A percentile compares a stretch with the other conserved stretches of the same genome.
These are phyloP conservation scores for Selene dorsalis DNA, from an alignment of 2,797 vertebrate genomes.

Conservation along the genomic window DNA sequence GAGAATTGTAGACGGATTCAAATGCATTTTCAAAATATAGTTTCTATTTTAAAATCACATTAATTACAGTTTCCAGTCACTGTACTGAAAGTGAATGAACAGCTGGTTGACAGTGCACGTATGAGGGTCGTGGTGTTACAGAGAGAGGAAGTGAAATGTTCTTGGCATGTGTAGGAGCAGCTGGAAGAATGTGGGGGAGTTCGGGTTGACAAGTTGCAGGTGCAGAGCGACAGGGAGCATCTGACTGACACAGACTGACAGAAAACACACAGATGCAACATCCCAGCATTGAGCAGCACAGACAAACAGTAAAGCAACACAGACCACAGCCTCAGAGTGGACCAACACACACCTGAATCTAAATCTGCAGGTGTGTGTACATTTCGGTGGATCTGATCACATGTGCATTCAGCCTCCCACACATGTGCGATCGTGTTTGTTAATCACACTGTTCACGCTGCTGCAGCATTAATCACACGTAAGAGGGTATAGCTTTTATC, in stretches of 20 bases:
- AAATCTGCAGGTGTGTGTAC: background rate
- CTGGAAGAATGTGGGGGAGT: constrained; percentile 34
- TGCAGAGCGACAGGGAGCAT: constrained; percentile 35
- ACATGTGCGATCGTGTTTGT: constrained; percentile 5
- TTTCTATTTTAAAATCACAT: constrained; percentile 4
- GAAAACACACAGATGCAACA: constrained; percentile 40
- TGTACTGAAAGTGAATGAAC: constrained; percentile 62
- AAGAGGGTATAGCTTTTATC: constrained; percentile 54
- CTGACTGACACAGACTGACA: constrained; percentile 24
- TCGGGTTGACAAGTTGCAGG: constrained; percentile 32
- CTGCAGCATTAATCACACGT: constrained; percentile 37
- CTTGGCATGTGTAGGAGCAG: constrained; percentile 9
- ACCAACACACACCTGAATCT: constrained; percentile 6
- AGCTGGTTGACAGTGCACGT: background rate
- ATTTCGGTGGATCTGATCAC: constrained; percentile 13
- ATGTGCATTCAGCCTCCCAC: constrained; percentile 16
- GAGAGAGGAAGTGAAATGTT: constrained; percentile 35
- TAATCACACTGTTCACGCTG: constrained; percentile 29
- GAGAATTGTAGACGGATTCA: background rate
- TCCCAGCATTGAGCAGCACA: constrained; percentile 40
- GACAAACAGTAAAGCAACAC: constrained; percentile 61
- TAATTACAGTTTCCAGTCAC: background rate
- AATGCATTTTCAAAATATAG: background rate
- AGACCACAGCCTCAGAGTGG: constrained; percentile 32
- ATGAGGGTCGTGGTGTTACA: constrained; percentile 22